Percentiles rank a stretch among this genome's conserved stretches.
phyloP scores from a whole-genome alignment of 2,797 vertebrate genomes.

The Vultur gryphus region DNA sequence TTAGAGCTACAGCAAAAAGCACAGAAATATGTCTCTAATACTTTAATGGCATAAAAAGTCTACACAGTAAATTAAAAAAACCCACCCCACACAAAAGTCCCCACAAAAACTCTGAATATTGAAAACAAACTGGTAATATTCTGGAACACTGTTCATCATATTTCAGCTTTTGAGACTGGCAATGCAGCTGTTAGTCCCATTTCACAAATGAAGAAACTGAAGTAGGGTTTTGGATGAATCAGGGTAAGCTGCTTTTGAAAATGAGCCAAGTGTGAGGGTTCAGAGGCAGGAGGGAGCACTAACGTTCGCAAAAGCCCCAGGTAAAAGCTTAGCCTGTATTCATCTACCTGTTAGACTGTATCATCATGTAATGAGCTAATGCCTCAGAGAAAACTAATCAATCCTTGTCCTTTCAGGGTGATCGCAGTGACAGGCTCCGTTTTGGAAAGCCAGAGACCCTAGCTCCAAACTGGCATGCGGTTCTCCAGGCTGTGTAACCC shows the following conservation, averaged over 20 bases:
- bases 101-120: background rate
- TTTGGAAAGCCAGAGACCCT: background rate
- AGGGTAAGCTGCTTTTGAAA: background rate
- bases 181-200: background rate
- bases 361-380: background rate
- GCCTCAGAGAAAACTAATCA: background rate
- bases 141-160: background rate
- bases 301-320: background rate
- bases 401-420: background rate
- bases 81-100: too few relatives aligned
- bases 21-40: background rate
- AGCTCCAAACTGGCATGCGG: background rate
- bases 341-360: background rate
- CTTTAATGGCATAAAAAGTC: background rate
- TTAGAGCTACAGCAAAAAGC: background rate
- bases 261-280: background rate
- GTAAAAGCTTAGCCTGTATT: background rate
- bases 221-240: background rate
- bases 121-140: background rate
- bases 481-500: background rate
- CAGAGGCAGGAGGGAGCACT: background rate
- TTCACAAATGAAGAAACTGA: background rate
- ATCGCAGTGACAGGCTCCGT: background rate
- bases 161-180: background rate
- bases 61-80: background rate